phyloP scores from a whole-genome alignment of 2,888 invertebrate species.

The Himalopsyche anomala region DNA sequence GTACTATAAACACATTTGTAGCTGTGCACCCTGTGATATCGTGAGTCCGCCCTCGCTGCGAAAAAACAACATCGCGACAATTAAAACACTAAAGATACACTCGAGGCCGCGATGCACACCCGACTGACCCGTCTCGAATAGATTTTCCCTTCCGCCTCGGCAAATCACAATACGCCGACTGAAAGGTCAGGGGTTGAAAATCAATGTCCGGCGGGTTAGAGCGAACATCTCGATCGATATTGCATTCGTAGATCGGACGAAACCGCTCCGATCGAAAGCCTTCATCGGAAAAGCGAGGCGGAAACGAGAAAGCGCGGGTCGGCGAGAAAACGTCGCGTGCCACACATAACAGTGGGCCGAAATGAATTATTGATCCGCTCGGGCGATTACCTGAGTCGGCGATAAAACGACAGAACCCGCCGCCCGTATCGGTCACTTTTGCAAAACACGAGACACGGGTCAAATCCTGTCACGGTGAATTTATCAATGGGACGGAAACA shows the following conservation, averaged over 20 bases:
- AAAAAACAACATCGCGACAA: conserved; percentile 41
- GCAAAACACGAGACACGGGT: conserved; percentile 31
- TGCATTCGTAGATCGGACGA: conserved; percentile 23
- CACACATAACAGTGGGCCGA: conserved; percentile 43
- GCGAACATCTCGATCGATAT: conserved; percentile 32
- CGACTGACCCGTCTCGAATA: conserved; percentile 25
- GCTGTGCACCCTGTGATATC: conserved; percentile 41
- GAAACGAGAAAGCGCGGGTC: conserved; percentile 37
- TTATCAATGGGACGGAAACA: conserved; percentile 42
- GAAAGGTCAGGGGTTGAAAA: conserved; percentile 43
- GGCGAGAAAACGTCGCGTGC: conserved; percentile 38
- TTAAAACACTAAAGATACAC: conserved; percentile 29
- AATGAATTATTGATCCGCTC: conserved; percentile 43
- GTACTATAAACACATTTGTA: conserved; percentile 55
- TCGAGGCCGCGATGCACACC: conserved; percentile 41
- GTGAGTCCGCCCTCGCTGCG: conserved; percentile 48
- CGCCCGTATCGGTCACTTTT: conserved; percentile 38
- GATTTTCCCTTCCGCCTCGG: conserved; percentile 42
- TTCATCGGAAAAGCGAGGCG: conserved; percentile 40
- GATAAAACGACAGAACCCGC: conserved; percentile 35
- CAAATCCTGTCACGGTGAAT: conserved; percentile 38
- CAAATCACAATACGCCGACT: conserved; percentile 39
- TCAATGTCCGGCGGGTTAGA: conserved; percentile 36
- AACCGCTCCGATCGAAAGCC: conserved; percentile 1
- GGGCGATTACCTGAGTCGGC: conserved; percentile 42